phyloP scores from a whole-genome alignment of 2,797 vertebrate species.

The Peromyscus attwateri region DNA sequence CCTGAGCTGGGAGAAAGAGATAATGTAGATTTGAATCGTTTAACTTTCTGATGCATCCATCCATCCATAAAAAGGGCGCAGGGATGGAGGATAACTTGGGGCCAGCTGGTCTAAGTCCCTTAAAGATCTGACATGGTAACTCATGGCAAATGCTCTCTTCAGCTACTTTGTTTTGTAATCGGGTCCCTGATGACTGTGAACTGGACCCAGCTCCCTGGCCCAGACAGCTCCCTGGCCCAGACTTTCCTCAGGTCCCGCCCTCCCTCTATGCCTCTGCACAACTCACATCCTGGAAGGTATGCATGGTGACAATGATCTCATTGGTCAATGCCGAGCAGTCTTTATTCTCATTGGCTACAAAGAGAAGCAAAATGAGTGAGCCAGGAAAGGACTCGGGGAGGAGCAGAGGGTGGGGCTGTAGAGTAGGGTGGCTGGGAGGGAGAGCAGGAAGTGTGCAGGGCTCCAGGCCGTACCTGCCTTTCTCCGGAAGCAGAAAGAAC shows the following conservation, averaged over 20 bases:
- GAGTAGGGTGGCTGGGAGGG: background rate
- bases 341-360: constrained; percentile 74
- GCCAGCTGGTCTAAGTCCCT: background rate
- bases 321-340: constrained; percentile 67
- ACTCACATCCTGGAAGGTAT: constrained; percentile 84
- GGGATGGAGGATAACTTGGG: background rate
- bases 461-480: constrained; percentile 78
- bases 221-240: background rate
- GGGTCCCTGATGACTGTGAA: too few relatives aligned
- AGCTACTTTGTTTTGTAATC: background rate
- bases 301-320: constrained; percentile 85
- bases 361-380: constrained; percentile 27
- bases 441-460: background rate
- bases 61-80: background rate
- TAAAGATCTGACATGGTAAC: background rate
- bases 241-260: background rate
- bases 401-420: background rate
- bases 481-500: constrained; percentile 84
- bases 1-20: background rate
- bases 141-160: background rate
- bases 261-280: background rate
- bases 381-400: background rate
- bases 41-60: background rate
- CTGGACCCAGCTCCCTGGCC: background rate
- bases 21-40: background rate